phyloP scores from a whole-genome alignment of 2,113 vertebrate species.

The Anoura caudifer region DNA sequence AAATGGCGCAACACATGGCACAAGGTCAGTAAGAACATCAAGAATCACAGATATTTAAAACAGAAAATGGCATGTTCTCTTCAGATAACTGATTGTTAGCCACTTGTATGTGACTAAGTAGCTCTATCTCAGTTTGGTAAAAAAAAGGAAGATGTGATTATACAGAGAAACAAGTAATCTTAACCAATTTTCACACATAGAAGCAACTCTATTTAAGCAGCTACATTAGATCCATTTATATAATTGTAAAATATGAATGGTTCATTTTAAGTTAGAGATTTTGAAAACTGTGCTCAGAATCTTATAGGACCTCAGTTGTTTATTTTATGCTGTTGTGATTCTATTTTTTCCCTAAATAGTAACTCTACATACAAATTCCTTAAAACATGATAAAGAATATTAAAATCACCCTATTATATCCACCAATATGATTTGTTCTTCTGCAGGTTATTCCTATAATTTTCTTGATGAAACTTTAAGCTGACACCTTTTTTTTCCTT shows the following conservation, averaged over 20 bases:
- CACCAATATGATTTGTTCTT: conserved; percentile 8
- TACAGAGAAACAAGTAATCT: background rate
- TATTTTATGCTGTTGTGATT: background rate
- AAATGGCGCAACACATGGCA: background rate
- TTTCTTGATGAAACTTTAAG: conserved; percentile 45
- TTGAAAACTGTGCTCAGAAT: background rate
- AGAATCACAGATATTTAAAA: background rate
- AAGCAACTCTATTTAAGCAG: conserved; percentile 12
- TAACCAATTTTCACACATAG: conserved; percentile 27
- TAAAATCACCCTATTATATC: background rate
- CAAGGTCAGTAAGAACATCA: background rate
- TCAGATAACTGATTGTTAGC: background rate
- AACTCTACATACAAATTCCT: background rate
- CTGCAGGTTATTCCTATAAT: conserved; percentile 13
- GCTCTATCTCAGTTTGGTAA: background rate
- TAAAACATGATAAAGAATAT: conserved; percentile 27
- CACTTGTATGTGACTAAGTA: background rate
- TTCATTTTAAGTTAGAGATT: conserved; percentile 59
- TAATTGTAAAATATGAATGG: conserved; percentile 51
- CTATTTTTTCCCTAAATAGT: conserved; percentile 8
- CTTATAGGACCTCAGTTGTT: background rate
- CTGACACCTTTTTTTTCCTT: conserved; percentile 33
- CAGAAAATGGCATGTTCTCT: background rate
- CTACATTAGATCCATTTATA: conserved; percentile 16
- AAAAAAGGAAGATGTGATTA: background rate